A percentile compares a stretch with the other conserved stretches of the same genome.
These are phyloP conservation scores for Gallinago media DNA, from an alignment of 2,113 vertebrate species.

Conservation along the genomic window DNA sequence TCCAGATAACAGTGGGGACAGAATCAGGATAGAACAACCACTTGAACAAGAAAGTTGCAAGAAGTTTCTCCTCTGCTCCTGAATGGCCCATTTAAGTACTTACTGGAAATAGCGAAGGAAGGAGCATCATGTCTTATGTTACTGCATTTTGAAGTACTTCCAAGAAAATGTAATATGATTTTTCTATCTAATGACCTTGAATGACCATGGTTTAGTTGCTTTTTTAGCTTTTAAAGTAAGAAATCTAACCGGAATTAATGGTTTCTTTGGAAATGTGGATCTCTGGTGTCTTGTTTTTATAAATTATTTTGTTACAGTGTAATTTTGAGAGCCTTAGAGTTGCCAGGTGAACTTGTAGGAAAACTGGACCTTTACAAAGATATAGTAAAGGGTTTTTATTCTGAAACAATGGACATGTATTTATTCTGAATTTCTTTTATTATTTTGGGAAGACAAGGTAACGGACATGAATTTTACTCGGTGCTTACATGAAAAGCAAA, in stretches of 20 bases:
- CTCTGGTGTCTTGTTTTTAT: background rate
- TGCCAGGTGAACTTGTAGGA: background rate
- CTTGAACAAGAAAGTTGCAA: background rate
- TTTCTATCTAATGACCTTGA: background rate
- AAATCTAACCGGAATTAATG: background rate
- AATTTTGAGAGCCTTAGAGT: background rate
- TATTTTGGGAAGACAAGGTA: background rate
- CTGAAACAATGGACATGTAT: background rate
- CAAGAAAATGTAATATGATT: background rate
- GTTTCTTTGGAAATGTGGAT: background rate
- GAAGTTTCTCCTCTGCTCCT: background rate
- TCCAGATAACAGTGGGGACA: background rate
- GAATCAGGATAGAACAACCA: background rate
- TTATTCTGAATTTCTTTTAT: background rate
- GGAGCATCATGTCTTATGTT: background rate
- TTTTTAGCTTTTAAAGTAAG: background rate
- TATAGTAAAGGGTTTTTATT: background rate
- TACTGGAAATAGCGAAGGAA: background rate
- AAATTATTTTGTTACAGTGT: background rate
- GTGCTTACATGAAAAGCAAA: background rate
- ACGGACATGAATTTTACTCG: background rate
- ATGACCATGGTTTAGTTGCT: background rate
- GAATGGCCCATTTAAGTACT: background rate
- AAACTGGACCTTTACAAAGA: background rate
- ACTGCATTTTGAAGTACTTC: background rate